phyloP scores from a whole-genome alignment of 2,888 invertebrate species.

The Arge pagana region DNA sequence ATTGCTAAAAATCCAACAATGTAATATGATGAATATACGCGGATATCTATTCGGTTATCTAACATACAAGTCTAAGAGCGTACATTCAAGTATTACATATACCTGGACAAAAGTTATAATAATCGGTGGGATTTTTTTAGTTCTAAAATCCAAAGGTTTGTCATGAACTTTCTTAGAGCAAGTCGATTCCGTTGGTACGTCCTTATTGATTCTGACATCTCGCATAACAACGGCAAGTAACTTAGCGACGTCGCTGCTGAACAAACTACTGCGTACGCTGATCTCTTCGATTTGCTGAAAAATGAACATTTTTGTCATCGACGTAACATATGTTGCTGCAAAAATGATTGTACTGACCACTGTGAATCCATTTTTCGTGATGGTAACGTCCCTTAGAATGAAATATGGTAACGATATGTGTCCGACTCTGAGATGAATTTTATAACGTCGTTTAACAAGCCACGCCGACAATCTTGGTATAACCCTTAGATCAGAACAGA shows the following conservation, averaged over 20 bases:
- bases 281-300: constrained; percentile 83
- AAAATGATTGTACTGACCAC: constrained; percentile 67
- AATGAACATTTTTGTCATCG: background rate
- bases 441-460: constrained; percentile 79
- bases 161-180: constrained; percentile 36
- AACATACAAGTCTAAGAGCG: no score
- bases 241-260: constrained; percentile 87
- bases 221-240: constrained; percentile 80
- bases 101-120: constrained; percentile 85
- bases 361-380: constrained; percentile 78
- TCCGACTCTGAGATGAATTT: constrained; percentile 79
- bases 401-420: constrained; percentile 81
- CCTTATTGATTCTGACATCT: constrained; percentile 81
- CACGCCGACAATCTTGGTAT: constrained; percentile 78
- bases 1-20: constrained; percentile 22
- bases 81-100: constrained; percentile 35
- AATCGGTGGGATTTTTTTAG: constrained; percentile 77
- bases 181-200: constrained; percentile 59
- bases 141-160: constrained; percentile 69
- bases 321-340: constrained; percentile 5
- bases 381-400: constrained; percentile 77
- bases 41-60: constrained; percentile 4
- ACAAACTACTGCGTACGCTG: constrained; percentile 82
- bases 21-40: background rate
- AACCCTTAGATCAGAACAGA: constrained; percentile 63